Evolutionary conservation across 2,888 invertebrate species (phyloP).

Genomic region (Mystacides longicornis): DNA sequence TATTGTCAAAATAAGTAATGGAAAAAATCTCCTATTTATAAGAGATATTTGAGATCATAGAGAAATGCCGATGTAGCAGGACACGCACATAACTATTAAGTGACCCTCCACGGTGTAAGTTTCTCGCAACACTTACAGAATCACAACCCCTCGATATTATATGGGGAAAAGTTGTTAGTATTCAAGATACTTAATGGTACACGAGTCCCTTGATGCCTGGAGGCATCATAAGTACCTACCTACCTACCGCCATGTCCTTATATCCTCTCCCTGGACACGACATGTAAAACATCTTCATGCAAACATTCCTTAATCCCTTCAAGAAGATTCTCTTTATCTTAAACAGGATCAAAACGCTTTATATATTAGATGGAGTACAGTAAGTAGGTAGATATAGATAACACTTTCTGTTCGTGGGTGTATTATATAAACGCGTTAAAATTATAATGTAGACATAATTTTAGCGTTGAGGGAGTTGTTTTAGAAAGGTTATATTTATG

Average conservation of each 20-base stretch:
- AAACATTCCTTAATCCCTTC: slow-evolving; percentile 17
- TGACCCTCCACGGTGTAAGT: neutral
- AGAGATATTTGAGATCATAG: neutral
- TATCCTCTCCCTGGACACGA: slow-evolving; percentile 23
- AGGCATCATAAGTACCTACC: slow-evolving; percentile 13
- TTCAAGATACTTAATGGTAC: slow-evolving; percentile 17
- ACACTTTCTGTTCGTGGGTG: too few relatives aligned
- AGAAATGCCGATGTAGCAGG: neutral
- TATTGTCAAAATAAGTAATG: too few relatives aligned
- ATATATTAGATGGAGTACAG: too few relatives aligned
- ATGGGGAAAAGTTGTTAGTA: slow-evolving; percentile 9
- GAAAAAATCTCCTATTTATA: neutral
- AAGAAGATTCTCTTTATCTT: neutral
- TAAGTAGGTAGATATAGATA: too few relatives aligned
- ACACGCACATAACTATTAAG: neutral
- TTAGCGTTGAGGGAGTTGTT: too few relatives aligned
- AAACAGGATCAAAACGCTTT: neutral
- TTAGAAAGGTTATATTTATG: too few relatives aligned
- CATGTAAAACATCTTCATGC: slow-evolving; percentile 26
- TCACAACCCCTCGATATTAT: neutral
- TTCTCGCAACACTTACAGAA: slow-evolving; percentile 2
- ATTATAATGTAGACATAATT: too few relatives aligned
- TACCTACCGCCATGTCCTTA: neutral
- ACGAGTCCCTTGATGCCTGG: too few relatives aligned
- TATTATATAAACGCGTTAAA: too few relatives aligned